Conservation (phyloP, 2,113 vertebrate genomes). For the Serilophus lunatus region DNA sequence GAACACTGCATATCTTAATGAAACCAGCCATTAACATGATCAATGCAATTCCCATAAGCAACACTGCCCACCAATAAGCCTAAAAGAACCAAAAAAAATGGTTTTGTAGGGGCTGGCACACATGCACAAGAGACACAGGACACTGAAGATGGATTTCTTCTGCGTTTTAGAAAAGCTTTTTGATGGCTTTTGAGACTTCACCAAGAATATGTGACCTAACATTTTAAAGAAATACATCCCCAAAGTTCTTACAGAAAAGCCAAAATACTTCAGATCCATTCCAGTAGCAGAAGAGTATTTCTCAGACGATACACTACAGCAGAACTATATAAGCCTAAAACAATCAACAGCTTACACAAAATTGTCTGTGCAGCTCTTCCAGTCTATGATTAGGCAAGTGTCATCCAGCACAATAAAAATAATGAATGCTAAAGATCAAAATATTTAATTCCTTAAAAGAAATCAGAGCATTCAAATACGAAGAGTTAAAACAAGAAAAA, state of each 20-base stretch:
- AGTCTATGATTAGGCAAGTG: background rate
- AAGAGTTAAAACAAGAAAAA: background rate
- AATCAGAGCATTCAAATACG: background rate
- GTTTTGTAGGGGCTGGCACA: background rate
- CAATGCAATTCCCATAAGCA: conserved; percentile 94
- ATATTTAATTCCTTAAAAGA: background rate
- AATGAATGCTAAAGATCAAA: background rate
- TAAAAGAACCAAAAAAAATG: conserved; percentile 44
- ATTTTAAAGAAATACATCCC: background rate
- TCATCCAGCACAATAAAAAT: background rate
- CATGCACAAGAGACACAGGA: background rate
- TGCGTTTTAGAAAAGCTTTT: background rate
- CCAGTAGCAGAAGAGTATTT: background rate
- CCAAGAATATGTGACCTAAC: background rate
- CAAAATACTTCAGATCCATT: background rate
- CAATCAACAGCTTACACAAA: background rate
- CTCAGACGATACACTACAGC: background rate
- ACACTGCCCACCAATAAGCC: conserved; percentile 96
- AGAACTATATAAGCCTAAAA: background rate
- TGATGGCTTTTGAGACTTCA: background rate
- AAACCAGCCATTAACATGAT: conserved; percentile 99
- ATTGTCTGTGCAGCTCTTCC: background rate
- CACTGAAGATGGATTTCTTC: background rate
- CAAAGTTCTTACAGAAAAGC: background rate
- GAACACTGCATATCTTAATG: conserved; percentile 98